Percentiles rank a stretch among this genome's conserved stretches.
Conservation (phyloP, 2,797 vertebrate species). For the Leucoraja ocellata region DNA sequence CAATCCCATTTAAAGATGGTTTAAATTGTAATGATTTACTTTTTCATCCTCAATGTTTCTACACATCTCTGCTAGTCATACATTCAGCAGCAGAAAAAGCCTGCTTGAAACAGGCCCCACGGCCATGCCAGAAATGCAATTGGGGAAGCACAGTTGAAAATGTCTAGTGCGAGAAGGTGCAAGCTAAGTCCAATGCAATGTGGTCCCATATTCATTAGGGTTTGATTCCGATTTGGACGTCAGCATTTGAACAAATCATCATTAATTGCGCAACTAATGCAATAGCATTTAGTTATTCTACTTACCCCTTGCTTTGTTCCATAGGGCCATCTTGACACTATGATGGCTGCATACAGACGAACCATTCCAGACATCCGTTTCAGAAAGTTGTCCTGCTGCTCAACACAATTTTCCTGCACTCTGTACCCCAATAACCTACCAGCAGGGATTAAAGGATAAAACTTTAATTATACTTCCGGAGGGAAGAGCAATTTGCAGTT, state of each 20-base stretch:
- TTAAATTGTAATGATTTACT: too few relatives aligned
- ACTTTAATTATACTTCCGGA: neutral
- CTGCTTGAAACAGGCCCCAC: too few relatives aligned
- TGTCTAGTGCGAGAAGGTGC: too few relatives aligned
- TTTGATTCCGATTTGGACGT: neutral
- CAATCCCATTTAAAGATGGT: too few relatives aligned
- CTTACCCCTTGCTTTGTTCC: conserved; percentile 68
- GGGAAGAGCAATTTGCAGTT: neutral
- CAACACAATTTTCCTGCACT: conserved; percentile 69
- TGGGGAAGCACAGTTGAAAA: too few relatives aligned
- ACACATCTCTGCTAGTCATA: too few relatives aligned
- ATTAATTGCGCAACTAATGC: neutral
- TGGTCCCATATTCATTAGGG: neutral
- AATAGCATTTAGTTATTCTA: neutral
- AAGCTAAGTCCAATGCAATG: too few relatives aligned
- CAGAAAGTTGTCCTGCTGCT: conserved; percentile 85
- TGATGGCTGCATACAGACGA: conserved; percentile 75
- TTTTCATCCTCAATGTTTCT: too few relatives aligned
- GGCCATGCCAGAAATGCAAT: too few relatives aligned
- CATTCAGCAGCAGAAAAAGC: too few relatives aligned
- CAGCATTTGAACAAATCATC: neutral
- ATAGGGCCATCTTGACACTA: conserved; percentile 71
- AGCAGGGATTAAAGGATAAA: conserved; percentile 17
- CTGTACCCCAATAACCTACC: conserved; percentile 80
- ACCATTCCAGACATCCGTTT: conserved; percentile 97